Conservation (phyloP, 2,888 invertebrate species). For the Chelonus formosanus region DNA sequence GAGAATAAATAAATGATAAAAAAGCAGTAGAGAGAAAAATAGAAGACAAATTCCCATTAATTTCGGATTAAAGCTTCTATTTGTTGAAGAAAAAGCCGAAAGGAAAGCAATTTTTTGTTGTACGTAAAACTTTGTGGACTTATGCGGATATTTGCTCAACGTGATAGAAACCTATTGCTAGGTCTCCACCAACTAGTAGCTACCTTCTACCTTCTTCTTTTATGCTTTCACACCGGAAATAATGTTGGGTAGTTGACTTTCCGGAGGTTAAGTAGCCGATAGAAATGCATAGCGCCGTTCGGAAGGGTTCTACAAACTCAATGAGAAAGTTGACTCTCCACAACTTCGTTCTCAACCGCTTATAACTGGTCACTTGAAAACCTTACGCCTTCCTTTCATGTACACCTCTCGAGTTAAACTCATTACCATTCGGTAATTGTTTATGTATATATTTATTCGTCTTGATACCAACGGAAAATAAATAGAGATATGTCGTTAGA, state of each 20-base stretch:
- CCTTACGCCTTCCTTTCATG: conserved; percentile 6
- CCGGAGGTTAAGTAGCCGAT: conserved; percentile 56
- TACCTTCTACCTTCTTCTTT: conserved; percentile 11
- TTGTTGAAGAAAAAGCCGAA: conserved; percentile 10
- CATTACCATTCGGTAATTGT: conserved; percentile 14
- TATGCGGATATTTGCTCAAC: conserved; percentile 30
- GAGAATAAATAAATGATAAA: background rate
- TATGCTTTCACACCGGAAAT: conserved; percentile 46
- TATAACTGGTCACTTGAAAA: conserved; percentile 20
- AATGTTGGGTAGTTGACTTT: conserved; percentile 43
- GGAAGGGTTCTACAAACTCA: conserved; percentile 41
- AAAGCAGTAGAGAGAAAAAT: background rate
- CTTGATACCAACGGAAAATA: too few species aligned
- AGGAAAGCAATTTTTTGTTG: conserved; percentile 21
- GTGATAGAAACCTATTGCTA: conserved; percentile 15
- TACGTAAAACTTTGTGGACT: conserved; percentile 26
- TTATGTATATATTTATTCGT: background rate
- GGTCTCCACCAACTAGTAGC: background rate
- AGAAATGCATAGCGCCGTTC: conserved; percentile 57
- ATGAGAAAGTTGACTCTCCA: conserved; percentile 35
- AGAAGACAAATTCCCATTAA: conserved; percentile 22
- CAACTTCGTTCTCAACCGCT: conserved; percentile 36
- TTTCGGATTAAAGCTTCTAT: conserved; percentile 26
- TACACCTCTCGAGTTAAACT: conserved; percentile 20
- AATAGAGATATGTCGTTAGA: background rate